These are phyloP conservation scores for Sipha maydis DNA, from an alignment of 2,888 invertebrate species.

Conservation along the genomic window DNA sequence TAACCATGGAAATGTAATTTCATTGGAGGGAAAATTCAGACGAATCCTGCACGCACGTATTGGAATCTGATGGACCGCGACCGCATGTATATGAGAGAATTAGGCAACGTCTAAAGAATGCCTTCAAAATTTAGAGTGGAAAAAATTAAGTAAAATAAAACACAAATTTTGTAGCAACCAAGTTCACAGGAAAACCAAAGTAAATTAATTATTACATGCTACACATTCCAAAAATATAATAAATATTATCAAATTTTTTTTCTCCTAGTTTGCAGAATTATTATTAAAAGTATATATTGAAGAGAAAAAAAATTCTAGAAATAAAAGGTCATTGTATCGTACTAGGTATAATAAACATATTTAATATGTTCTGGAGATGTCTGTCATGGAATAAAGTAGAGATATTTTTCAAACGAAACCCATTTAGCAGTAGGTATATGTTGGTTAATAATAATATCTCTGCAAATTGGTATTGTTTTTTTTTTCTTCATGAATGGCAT, in stretches of 20 bases:
- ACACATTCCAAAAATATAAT: neutral
- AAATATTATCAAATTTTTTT: neutral
- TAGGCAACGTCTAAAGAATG: neutral
- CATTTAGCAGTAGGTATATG: neutral
- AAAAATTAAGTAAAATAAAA: slow-evolving; percentile 24
- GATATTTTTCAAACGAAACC: neutral
- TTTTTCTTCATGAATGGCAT: neutral
- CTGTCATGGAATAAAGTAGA: neutral
- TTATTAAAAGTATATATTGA: slow-evolving; percentile 16
- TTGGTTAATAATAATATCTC: neutral
- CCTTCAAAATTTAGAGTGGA: slow-evolving; percentile 20
- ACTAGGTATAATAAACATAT: slow-evolving; percentile 17
- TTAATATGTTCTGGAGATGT: slow-evolving; percentile 21
- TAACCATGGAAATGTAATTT: slow-evolving; percentile 21
- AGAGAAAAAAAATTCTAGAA: neutral
- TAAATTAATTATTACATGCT: slow-evolving; percentile 48
- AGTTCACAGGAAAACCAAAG: slow-evolving; percentile 15
- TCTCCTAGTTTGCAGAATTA: neutral
- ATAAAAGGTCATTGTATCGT: slow-evolving; percentile 43
- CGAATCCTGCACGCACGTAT: slow-evolving; percentile 48
- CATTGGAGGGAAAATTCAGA: neutral
- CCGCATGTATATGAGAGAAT: slow-evolving; percentile 19
- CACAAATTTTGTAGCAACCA: neutral
- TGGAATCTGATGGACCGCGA: slow-evolving; percentile 35
- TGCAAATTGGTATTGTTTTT: neutral